These are phyloP conservation scores for Octodonta nipae DNA, from an alignment of 2,888 invertebrate genomes.

Conservation along the genomic window DNA sequence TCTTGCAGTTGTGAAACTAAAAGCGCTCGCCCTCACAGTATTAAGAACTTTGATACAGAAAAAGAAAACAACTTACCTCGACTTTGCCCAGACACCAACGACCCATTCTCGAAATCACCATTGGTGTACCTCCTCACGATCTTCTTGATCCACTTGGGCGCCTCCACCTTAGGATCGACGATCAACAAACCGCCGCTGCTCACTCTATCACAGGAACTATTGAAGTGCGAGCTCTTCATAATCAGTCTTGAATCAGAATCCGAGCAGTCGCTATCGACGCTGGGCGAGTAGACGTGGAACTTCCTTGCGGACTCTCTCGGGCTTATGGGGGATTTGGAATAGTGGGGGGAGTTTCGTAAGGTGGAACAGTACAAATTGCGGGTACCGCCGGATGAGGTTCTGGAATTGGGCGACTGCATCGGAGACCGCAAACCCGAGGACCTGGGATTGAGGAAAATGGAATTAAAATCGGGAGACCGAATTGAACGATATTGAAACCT, in stretches of 20 bases:
- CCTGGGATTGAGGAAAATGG: conserved; percentile 32
- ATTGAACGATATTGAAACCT: conserved; percentile 27
- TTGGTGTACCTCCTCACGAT: conserved; percentile 34
- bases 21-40: too few species aligned
- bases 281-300: conserved; percentile 34
- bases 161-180: conserved; percentile 30
- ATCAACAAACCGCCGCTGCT: conserved; percentile 30
- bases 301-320: conserved; percentile 31
- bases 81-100: conserved; percentile 34
- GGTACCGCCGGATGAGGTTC: conserved; percentile 29
- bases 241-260: conserved; percentile 34
- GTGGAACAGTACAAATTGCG: conserved; percentile 29
- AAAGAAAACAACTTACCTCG: conserved; percentile 33
- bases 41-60: too few species aligned
- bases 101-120: conserved; percentile 35
- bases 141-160: conserved; percentile 35
- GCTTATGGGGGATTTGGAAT: conserved; percentile 34
- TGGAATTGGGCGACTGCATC: conserved; percentile 34
- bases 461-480: conserved; percentile 31
- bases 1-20: too few species aligned
- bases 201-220: conserved; percentile 14
- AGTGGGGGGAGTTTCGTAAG: conserved; percentile 31
- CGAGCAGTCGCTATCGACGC: conserved; percentile 34
- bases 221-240: conserved; percentile 20
- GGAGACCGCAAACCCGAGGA: conserved; percentile 30